Evolutionary conservation across 2,888 invertebrate species (phyloP).

Genomic region (Lasioglossum villosulum): DNA sequence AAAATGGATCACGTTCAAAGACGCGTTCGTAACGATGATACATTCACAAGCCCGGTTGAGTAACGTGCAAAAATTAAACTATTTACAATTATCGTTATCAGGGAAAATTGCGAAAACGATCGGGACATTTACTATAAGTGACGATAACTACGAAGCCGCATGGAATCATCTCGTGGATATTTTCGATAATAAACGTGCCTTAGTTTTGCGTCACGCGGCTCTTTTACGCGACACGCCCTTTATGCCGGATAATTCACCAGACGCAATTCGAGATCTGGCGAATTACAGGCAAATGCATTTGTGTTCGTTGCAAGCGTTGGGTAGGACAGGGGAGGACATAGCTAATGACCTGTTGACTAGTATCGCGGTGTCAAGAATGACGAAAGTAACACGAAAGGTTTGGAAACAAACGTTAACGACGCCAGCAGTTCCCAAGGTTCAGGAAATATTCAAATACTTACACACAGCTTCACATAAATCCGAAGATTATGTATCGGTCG

Average conservation of each 20-base stretch:
- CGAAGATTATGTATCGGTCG: not conserved
- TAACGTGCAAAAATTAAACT: too few relatives aligned
- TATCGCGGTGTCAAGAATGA: not conserved
- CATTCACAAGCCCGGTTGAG: too few relatives aligned
- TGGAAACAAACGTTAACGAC: too few relatives aligned
- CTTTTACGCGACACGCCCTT: not conserved
- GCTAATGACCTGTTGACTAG: not conserved
- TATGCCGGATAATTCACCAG: not conserved
- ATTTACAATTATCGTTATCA: too few relatives aligned
- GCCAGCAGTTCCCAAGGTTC: not conserved
- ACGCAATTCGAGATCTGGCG: not conserved
- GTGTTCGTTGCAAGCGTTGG: not conserved
- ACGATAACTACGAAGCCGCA: too few relatives aligned
- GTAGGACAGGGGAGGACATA: not conserved
- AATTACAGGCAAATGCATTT: slow-evolving; percentile 3
- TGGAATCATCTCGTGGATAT: too few relatives aligned
- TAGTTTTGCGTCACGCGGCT: not conserved
- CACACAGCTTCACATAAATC: not conserved
- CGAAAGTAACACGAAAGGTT: not conserved
- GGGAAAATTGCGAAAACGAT: too few relatives aligned
- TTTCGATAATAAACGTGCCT: too few relatives aligned
- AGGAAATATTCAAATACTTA: not conserved
- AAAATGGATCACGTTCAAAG: too few relatives aligned
- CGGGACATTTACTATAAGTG: too few relatives aligned
- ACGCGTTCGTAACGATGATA: too few relatives aligned